Evolutionary conservation across 1,140 invertebrate genomes (phyloP), one percentile per base, ranked within the genome.

Genomic region (Steinernema khuongi): DNA sequence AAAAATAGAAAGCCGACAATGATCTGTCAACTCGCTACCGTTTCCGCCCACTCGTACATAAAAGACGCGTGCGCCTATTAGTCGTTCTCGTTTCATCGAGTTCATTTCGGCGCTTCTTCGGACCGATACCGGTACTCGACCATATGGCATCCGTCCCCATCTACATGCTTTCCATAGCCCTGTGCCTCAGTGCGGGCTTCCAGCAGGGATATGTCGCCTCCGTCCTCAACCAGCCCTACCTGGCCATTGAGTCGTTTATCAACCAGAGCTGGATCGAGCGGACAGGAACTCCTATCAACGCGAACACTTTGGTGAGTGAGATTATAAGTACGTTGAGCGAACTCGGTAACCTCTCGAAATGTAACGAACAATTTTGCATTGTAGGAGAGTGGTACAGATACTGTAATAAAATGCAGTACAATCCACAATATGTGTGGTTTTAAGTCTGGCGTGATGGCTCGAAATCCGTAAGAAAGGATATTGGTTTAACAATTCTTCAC

Each of bases 181-280:
- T 78, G 18, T 78, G 77, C 36, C 41, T 78, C 2, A 74, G 71
- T 18, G 68, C 71, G 1, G 77, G 77, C 19, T 78, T 78, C 72
- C 77, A 78, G 36, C 77, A 78, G 31, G 77, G 77, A 17, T 78
- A 78, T 66, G 75, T 78, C 14, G 75, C 77, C 22, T 78, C 77
- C 0, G 77, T 78, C 22, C 76, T 78, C 28, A 78, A 78, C 68
- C 77, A 78, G 60, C 77, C 77, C 7, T 78, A 78, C 30, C 31
- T 76, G n/a, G 32, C 43, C 41, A 78, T 78, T 71, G 76, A 78
- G 32, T 69, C 76, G 19, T 78, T 67, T 43, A 78, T 78, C 44
- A 78, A 78, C 31, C 69, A 68, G 1, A 74, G 75, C 0, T 74
- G 76, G 72, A 67, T 71, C 22, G 76, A 77, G 67, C 7, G 77